These are phyloP conservation scores for Kryptopterus vitreolus DNA, from an alignment of 2,797 vertebrate genomes.

Conservation along the genomic window DNA sequence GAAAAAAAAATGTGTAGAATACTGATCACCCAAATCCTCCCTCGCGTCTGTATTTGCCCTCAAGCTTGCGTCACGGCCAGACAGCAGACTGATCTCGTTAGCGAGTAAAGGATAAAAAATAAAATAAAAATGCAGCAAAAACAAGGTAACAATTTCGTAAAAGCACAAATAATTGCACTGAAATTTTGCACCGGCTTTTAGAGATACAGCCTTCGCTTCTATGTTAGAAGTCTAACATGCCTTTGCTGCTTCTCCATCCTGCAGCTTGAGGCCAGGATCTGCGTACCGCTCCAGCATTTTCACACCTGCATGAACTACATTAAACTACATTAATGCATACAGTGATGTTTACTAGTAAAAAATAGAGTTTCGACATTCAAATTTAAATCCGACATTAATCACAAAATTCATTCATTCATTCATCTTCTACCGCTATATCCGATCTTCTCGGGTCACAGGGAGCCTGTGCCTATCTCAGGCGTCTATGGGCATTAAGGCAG, in stretches of 20 bases:
- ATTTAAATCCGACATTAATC: too few species aligned
- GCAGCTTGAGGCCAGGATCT: not conserved
- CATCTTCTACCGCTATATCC: too few species aligned
- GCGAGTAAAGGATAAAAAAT: not conserved
- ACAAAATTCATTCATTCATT: too few species aligned
- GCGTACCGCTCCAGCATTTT: not conserved
- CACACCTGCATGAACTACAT: not conserved
- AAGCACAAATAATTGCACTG: constrained; percentile 20
- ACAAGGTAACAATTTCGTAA: constrained; percentile 33
- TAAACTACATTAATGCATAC: too few species aligned
- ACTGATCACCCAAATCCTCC: constrained; percentile 50
- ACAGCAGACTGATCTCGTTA: constrained; percentile 49
- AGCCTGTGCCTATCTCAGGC: too few species aligned
- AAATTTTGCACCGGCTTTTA: not conserved
- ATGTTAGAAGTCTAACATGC: not conserved
- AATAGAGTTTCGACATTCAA: too few species aligned
- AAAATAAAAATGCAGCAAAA: constrained; percentile 1
- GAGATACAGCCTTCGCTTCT: not conserved
- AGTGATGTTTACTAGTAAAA: too few species aligned
- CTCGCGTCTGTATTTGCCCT: constrained; percentile 48
- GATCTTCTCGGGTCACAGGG: too few species aligned
- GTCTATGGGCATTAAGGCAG: too few species aligned
- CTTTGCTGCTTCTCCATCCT: constrained; percentile 1
- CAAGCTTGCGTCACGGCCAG: constrained; percentile 43
- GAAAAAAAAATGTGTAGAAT: constrained; percentile 52